Evolutionary conservation across 2,113 vertebrate species (phyloP), one percentile per base, ranked within the genome.

Genomic region (Sander lucioperca): DNA sequence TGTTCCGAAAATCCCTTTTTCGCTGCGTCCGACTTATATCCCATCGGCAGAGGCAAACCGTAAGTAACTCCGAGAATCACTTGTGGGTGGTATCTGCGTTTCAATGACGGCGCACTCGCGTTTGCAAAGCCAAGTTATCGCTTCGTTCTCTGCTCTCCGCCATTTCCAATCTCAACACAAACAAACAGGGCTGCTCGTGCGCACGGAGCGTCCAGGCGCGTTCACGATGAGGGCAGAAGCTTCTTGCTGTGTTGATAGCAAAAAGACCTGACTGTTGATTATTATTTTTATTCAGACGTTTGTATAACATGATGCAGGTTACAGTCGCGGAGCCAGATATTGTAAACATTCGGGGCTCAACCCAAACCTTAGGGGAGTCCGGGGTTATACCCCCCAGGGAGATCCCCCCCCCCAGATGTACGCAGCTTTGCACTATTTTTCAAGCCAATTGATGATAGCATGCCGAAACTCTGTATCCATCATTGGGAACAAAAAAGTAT

Each of bases 81-180:
- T 70, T 50, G 45, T 30, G 73, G 80, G 30, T 45, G 76, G 27
- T 84, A 73, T 74, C 57, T 33, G 79, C 25, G 74, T 84, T 66
- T 85, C 82, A 85, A 18, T 76, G 71, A 74, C 75, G 92, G 84
- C 81, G 93, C 89, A 87, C 71, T 90, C 36, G 77, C 74, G 82
- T 91, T 91, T 66, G 84, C 82, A 82, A 79, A 85, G 56, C 88
- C 86, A 82, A 94, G 84, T 94, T 92, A 84, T 94, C 88, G 89
- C 90, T 87, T 80, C 85, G 90, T 83, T 95, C 92, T 94, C 93
- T 86, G 91, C 91, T 91, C 95, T 94, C 94, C 95, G 95, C 95
- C 95, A 96, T 96, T 95, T 96, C 94, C 94, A 94, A 91, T 94
- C 91, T 94, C 93, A 92, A 95, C 94, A 95, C 95, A 95, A 96